Percentiles rank a stretch among this genome's conserved stretches.
phyloP scores from a whole-genome alignment of 2,888 invertebrate genomes.

The Hyposoter didymator region DNA sequence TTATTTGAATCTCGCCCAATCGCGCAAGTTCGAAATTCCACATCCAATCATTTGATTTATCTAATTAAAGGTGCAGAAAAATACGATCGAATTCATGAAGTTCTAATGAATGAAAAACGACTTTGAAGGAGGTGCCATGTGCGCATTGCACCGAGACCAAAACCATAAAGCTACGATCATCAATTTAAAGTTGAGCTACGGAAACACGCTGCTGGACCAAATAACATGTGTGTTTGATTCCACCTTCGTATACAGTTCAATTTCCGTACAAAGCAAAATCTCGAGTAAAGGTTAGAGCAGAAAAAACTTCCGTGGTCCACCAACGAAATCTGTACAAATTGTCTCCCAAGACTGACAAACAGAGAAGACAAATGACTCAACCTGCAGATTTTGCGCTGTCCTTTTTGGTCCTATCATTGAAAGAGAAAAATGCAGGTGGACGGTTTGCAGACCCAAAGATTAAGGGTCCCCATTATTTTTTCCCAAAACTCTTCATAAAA shows the following conservation, averaged over 20 bases:
- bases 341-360: neutral
- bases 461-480: too few species aligned
- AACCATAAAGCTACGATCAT: neutral
- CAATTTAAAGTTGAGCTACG: neutral
- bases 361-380: neutral
- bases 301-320: neutral
- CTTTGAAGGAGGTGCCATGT: neutral
- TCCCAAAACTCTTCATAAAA: too few species aligned
- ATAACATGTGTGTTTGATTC: neutral
- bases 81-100: too few species aligned
- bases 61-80: too few species aligned
- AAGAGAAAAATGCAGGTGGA: neutral
- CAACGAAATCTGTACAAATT: conserved; percentile 33
- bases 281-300: neutral
- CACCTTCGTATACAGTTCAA: neutral
- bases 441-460: neutral
- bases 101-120: neutral
- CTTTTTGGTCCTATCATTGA: neutral
- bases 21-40: too few species aligned
- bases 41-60: too few species aligned
- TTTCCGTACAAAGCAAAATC: neutral
- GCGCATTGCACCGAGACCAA: neutral
- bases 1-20: too few species aligned
- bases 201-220: neutral
- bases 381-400: neutral